A percentile compares a stretch with the other conserved stretches of the same genome.
Evolutionary conservation across 2,888 invertebrate genomes (phyloP).

Genomic region (Horisme vitalbata): DNA sequence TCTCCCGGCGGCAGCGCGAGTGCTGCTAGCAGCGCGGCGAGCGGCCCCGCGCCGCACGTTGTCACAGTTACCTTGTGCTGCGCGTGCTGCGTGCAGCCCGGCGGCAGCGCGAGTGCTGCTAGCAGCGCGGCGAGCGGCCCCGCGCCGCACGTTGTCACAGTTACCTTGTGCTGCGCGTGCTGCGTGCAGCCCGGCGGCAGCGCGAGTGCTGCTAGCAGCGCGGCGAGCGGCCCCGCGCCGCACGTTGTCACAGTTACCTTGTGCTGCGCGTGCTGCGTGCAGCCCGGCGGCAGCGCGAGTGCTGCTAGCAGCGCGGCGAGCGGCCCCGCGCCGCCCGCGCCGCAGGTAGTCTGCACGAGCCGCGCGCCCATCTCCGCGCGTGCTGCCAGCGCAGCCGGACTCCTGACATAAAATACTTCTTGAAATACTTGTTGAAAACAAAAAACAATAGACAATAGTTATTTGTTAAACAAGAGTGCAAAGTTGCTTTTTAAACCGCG

Average conservation of each 20-base stretch:
- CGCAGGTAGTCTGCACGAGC: slow-evolving; percentile 56
- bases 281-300: slow-evolving; percentile 64
- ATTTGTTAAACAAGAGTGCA: too few relatives aligned
- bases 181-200: slow-evolving; percentile 73
- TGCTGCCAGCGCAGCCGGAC: slow-evolving; percentile 40
- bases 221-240: slow-evolving; percentile 57
- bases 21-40: too few relatives aligned
- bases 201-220: slow-evolving; percentile 48
- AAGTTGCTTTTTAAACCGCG: too few relatives aligned
- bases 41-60: too few relatives aligned
- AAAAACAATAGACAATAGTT: not conserved
- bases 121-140: too few relatives aligned
- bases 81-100: too few relatives aligned
- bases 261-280: slow-evolving; percentile 50
- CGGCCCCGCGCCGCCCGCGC: slow-evolving; percentile 56
- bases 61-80: too few relatives aligned
- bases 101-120: too few relatives aligned
- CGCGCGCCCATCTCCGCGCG: slow-evolving; percentile 70
- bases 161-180: too few relatives aligned
- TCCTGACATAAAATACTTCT: slow-evolving; percentile 22
- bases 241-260: slow-evolving; percentile 55
- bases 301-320: slow-evolving; percentile 53
- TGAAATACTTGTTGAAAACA: too few relatives aligned
- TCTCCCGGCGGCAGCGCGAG: too few relatives aligned
- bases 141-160: too few relatives aligned